Base-by-base conservation (phyloP, 1,140 invertebrate species). In the Riptortus pedestris region DNA sequence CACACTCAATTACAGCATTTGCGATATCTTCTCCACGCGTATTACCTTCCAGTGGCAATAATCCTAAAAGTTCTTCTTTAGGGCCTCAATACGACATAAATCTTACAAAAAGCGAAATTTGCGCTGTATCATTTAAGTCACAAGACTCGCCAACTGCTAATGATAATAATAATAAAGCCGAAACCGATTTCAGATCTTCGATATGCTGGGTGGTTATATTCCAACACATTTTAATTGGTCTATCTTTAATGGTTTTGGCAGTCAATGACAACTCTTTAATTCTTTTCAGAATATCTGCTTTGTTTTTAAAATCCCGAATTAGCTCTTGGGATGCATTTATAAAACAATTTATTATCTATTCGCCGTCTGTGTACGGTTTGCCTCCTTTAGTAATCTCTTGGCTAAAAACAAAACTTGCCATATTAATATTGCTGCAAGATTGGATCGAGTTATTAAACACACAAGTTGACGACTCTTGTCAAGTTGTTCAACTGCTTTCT, bases 291-390 rank as follows among this genome's bases (percentile, higher is more conserved):
- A 71, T 71, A 57, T 71, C 67, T 67, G 67, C 20, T 71, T 71
- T 71, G 63, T 72, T 72, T 60, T 71, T 71, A 62, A 71, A 72
- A 69, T 71, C 70, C 26, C 69, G 66, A 71, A 72, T 71, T 26
- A 73, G 67, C 47, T 71, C 70, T 71, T 71, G 68, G 29, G 66
- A 69, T 67, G 66, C 65, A 67, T 43, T 27, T 67, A 71, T 71
- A 47, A 71, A 71, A 52, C 66, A 69, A 66, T 68, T 62, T 71
- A 72, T 73, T n/a, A 73, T 63, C 62, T 71, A 71, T 62, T 73
- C 67, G 45, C 70, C 71, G 59, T 71, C 70, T 69, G 70, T 72
- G 66, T 62, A 72, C 67, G 68, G 72, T 72, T 73, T 73, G 3
- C 69, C 69, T 70, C 57, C 70, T 52, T 69, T 70, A 57, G 69